Evolutionary conservation across 2,797 vertebrate genomes (phyloP).

Genomic region (Acanthopagrus latus): DNA sequence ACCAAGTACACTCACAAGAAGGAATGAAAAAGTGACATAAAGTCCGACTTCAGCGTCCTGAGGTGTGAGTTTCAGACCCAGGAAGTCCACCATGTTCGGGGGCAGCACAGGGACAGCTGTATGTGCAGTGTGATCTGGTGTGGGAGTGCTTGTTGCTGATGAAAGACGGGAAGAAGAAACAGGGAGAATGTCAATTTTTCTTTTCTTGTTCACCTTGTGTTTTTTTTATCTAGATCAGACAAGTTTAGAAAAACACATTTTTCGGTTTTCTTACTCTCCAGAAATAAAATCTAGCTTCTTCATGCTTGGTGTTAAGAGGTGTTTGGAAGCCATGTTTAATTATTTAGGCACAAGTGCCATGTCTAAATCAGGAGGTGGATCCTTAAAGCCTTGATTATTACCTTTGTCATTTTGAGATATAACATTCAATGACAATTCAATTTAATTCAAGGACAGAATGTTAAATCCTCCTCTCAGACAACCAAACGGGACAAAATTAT

Average conservation of each 20-base stretch:
- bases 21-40: slow-evolving; percentile 42
- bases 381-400: no score
- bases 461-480: no score
- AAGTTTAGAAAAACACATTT: no score
- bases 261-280: background rate
- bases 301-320: background rate
- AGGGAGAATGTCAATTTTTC: background rate
- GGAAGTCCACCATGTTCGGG: slow-evolving; percentile 30
- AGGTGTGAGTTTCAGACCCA: slow-evolving; percentile 49
- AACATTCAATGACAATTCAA: no score
- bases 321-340: background rate
- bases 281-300: no score
- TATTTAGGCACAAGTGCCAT: no score
- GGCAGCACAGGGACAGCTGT: background rate
- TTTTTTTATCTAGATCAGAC: background rate
- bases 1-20: slow-evolving; percentile 21
- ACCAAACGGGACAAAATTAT: no score
- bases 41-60: slow-evolving; percentile 53
- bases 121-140: no score
- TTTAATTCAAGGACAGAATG: no score
- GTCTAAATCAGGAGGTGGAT: no score
- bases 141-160: no score
- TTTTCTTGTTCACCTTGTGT: background rate
- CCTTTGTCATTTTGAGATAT: no score
- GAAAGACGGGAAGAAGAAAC: background rate